Evolutionary conservation across 1,140 invertebrate genomes (phyloP), one percentile per base, ranked within the genome.

Genomic region (Sminthurides bifidus): DNA sequence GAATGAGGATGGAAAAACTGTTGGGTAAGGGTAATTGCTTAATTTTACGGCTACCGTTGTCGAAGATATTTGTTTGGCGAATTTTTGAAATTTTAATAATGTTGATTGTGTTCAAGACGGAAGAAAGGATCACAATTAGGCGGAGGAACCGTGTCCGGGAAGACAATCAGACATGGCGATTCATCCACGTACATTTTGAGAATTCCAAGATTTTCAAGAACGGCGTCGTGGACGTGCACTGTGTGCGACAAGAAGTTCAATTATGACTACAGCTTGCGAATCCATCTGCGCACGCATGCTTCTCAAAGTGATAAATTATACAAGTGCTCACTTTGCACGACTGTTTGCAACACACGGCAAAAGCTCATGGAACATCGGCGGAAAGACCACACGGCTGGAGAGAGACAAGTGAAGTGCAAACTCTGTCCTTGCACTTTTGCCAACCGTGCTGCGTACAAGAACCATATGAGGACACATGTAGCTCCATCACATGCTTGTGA

Each of bases 331-430:
- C 49, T 56, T 29, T 56, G 54, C 26, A 46, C 49, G 15, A 49
- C 31, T 17, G 37, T 56, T 14, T 56, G 54, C 30, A 49, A 37
- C n/a, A 35, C 31, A 6, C 31, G 54, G 0, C 40, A 44, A 24
- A 41, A 56, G n/a, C 12, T 56, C 24, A 56, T 56, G 26, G 29
- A 41, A 1, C 54, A 56, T 38, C 10, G 54, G 8, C 49, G 50
- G 35, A 46, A 49, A 14, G 46, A 49, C 62, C 65, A 71, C 60
- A 54, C 65, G 68, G 75, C 75, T 12, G 75, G 76, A 15, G 52
- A 55, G 57, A 74, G 76, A 56, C 77, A 76, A 1, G 74, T 77
- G 61, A 71, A 73, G 2, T 79, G 78, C 68, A 73, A 77, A 44
- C 70, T 76, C 0, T 79, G 77, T 62, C 71, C 72, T n/a, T 43